Evolutionary conservation across 1,140 invertebrate species (phyloP).

Genomic region (Tetramorium simillimum): DNA sequence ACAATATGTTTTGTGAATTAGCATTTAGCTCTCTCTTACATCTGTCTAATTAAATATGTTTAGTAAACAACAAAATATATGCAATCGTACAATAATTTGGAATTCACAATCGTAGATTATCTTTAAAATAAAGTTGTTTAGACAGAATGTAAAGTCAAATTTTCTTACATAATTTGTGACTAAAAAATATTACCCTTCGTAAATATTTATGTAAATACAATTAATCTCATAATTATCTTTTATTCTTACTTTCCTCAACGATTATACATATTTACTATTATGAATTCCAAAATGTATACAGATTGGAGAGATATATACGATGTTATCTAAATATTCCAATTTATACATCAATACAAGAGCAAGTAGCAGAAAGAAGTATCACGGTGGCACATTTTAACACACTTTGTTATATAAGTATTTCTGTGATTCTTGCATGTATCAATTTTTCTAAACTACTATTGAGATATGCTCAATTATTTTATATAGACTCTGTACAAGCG

Average conservation of each 20-base stretch:
- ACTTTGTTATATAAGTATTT: constrained; percentile 43
- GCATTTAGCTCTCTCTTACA: constrained; percentile 29
- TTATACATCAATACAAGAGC: constrained; percentile 36
- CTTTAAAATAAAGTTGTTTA: neutral
- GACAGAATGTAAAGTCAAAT: neutral
- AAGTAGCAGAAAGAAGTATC: constrained; percentile 31
- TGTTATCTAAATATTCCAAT: constrained; percentile 22
- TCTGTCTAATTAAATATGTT: constrained; percentile 19
- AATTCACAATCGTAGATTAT: constrained; percentile 40
- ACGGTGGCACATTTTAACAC: constrained; percentile 44
- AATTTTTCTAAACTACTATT: constrained; percentile 50
- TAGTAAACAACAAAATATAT: constrained; percentile 34
- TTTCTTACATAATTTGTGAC: neutral
- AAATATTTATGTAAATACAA: neutral
- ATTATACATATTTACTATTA: constrained; percentile 24
- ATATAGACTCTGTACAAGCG: constrained; percentile 45
- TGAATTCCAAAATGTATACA: constrained; percentile 31
- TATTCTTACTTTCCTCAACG: neutral
- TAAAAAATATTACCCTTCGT: neutral
- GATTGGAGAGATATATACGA: constrained; percentile 9
- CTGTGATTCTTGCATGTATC: constrained; percentile 53
- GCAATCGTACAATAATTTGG: neutral
- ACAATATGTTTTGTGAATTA: constrained; percentile 34
- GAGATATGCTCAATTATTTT: constrained; percentile 57
- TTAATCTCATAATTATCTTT: neutral